These are phyloP conservation scores for Pachliopta kotzebuea DNA, from an alignment of 2,888 invertebrate species.

Conservation along the genomic window DNA sequence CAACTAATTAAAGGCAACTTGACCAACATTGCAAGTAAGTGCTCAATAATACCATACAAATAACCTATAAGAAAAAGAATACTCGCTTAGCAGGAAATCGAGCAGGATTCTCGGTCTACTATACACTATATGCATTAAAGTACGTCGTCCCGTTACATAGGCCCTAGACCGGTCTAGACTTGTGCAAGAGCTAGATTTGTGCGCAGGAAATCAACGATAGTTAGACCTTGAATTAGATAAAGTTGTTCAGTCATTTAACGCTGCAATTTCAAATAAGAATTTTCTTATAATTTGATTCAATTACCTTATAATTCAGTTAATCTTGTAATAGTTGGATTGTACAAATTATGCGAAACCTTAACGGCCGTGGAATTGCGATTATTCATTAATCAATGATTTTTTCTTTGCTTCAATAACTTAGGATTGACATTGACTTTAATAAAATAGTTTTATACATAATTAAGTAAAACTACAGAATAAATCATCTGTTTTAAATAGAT, in stretches of 20 bases:
- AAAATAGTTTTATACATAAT: background rate
- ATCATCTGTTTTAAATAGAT: too few relatives aligned
- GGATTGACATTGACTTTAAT: background rate
- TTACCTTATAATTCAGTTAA: conserved; percentile 12
- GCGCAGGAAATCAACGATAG: conserved; percentile 42
- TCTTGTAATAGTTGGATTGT: background rate
- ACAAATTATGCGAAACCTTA: conserved; percentile 9
- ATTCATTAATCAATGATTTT: conserved; percentile 9
- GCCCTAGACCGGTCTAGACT: conserved; percentile 37
- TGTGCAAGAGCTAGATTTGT: conserved; percentile 37
- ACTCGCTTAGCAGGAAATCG: conserved; percentile 24
- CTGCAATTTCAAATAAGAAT: conserved; percentile 11
- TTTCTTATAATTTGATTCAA: conserved; percentile 23
- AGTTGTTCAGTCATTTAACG: conserved; percentile 32
- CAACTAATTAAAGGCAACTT: background rate
- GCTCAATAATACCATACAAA: conserved; percentile 12
- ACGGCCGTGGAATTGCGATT: conserved; percentile 15
- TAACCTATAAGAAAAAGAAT: conserved; percentile 18
- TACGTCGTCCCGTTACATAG: conserved; percentile 36
- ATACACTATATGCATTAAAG: conserved; percentile 30
- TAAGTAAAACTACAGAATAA: too few relatives aligned
- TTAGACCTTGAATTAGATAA: conserved; percentile 46
- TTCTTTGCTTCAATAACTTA: background rate
- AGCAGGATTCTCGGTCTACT: conserved; percentile 27
- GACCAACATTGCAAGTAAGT: background rate